These are phyloP conservation scores for Micrasema longulum DNA, from an alignment of 1,140 invertebrate species.

Conservation along the genomic window DNA sequence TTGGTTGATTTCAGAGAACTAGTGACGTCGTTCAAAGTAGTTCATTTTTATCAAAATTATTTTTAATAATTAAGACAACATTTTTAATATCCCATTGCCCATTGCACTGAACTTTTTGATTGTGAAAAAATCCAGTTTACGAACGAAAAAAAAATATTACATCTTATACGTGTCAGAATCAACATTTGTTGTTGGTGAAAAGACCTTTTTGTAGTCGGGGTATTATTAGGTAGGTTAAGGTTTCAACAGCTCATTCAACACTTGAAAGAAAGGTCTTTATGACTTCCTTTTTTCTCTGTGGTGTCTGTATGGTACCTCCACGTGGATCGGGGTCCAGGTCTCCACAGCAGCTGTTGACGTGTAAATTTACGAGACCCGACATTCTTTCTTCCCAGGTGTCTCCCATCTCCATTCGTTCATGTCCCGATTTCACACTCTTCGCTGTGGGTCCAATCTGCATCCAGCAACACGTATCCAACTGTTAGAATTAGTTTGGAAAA, in stretches of 20 bases:
- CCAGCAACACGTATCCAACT: constrained; percentile 30
- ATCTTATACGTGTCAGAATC: no score
- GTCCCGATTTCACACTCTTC: constrained; percentile 53
- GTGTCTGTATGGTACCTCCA: neutral
- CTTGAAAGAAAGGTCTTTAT: constrained; percentile 15
- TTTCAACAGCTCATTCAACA: constrained; percentile 3
- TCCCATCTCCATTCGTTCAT: constrained; percentile 44
- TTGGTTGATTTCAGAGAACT: no score
- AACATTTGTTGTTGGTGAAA: no score
- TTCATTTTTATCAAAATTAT: no score
- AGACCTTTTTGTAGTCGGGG: no score
- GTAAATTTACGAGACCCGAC: constrained; percentile 50
- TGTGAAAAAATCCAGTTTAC: no score
- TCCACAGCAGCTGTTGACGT: constrained; percentile 52
- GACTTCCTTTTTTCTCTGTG: constrained; percentile 13
- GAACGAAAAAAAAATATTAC: no score
- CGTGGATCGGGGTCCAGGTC: neutral
- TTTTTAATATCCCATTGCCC: no score
- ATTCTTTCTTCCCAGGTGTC: constrained; percentile 48
- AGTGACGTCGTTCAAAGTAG: no score
- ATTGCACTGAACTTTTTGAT: no score
- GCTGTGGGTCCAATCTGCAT: constrained; percentile 47
- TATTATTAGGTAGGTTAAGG: no score
- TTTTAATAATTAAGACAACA: no score
- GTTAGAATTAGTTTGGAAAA: constrained; percentile 44